A percentile compares a stretch with the other conserved stretches of the same genome.
Conservation (phyloP, 2,888 invertebrate species). For the Bellardia pandia region DNA sequence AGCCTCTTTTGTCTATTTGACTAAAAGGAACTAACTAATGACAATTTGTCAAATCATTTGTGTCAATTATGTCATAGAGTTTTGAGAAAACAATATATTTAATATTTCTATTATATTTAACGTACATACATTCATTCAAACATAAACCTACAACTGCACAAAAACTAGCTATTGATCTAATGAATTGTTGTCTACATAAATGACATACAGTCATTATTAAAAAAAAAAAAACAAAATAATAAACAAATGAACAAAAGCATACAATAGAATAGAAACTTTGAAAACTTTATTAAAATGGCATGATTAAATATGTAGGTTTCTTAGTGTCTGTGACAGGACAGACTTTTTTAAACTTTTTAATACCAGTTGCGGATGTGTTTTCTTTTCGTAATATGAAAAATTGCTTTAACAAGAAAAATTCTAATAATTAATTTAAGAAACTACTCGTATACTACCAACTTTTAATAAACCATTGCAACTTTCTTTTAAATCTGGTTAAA, state of each 20-base stretch:
- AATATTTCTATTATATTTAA: conserved; percentile 30
- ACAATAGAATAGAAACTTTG: conserved; percentile 21
- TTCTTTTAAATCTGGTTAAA: no score
- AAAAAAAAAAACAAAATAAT: conserved; percentile 19
- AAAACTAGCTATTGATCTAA: conserved; percentile 45
- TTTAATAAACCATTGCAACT: no score
- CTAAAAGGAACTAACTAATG: conserved; percentile 49
- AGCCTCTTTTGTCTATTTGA: conserved; percentile 24
- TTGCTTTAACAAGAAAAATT: background rate
- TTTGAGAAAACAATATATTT: conserved; percentile 51
- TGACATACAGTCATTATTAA: conserved; percentile 61
- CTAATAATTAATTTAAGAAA: background rate
- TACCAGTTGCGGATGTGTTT: conserved; percentile 17
- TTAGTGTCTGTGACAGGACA: background rate
- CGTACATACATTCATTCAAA: background rate
- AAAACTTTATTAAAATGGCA: conserved; percentile 25
- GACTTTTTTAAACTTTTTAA: background rate
- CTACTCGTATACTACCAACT: background rate
- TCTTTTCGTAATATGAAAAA: conserved; percentile 3
- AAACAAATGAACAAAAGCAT: conserved; percentile 21
- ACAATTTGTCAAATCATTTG: conserved; percentile 58
- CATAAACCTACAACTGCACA: background rate
- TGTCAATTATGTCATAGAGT: conserved; percentile 62
- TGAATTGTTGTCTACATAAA: conserved; percentile 59
- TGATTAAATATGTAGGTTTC: conserved; percentile 10